phyloP scores from a whole-genome alignment of 2,888 invertebrate genomes.

The Chrysomela aeneicollis region DNA sequence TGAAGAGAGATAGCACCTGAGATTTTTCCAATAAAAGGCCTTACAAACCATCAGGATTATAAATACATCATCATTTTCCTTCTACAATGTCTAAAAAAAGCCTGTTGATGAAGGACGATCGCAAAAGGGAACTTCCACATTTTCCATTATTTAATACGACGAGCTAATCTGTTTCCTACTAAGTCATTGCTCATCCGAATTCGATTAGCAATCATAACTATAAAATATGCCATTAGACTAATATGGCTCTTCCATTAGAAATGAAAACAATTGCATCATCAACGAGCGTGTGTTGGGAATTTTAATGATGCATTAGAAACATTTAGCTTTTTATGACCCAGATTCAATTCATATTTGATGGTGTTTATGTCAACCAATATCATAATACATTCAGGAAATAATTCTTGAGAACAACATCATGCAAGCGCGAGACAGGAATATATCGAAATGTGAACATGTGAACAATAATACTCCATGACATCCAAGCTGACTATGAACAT shows the following conservation, averaged over 20 bases:
- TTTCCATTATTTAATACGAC: no score
- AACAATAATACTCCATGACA: no score
- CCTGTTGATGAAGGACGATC: no score
- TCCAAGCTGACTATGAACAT: no score
- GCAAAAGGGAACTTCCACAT: no score
- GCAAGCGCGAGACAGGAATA: no score
- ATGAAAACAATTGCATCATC: slow-evolving; percentile 1
- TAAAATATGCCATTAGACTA: neutral
- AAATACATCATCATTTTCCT: neutral
- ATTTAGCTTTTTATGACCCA: neutral
- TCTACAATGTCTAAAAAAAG: neutral
- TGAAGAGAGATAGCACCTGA: neutral
- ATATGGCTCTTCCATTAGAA: neutral
- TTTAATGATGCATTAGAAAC: neutral
- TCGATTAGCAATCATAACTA: neutral
- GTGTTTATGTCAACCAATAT: no score
- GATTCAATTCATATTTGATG: no score
- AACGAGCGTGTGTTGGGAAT: neutral
- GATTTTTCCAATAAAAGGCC: neutral
- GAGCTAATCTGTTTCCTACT: neutral
- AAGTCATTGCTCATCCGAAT: neutral
- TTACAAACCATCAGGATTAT: neutral
- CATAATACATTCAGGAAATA: no score
- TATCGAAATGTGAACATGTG: no score
- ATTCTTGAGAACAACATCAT: no score